These are phyloP conservation scores for Microcebus tavaratra DNA, from an alignment of 2,113 vertebrate genomes.

Conservation along the genomic window DNA sequence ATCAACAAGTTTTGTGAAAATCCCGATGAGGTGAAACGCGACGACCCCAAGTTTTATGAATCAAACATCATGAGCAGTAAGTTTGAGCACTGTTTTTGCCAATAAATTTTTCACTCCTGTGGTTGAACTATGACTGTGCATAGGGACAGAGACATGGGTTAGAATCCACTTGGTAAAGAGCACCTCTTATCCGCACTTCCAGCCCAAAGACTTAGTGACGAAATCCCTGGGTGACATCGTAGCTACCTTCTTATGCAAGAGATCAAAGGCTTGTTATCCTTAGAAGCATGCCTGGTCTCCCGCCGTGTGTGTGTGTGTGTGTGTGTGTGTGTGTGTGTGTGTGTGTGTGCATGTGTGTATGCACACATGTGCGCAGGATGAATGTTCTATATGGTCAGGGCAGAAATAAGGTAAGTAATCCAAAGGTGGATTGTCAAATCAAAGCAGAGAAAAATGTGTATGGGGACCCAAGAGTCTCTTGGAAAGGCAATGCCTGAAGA, in stretches of 20 bases:
- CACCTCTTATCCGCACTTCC: not conserved
- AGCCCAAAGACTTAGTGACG: not conserved
- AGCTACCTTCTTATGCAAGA: not conserved
- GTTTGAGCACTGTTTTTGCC: constrained; percentile 71
- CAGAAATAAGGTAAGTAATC: not conserved
- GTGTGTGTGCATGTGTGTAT: accelerated
- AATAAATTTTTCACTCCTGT: not conserved
- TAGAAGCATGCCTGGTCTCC: not conserved
- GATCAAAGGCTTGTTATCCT: not conserved
- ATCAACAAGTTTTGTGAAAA: constrained; percentile 88
- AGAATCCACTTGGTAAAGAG: not conserved
- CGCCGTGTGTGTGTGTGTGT: not conserved
- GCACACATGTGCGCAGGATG: not conserved
- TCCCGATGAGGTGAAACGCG: constrained; percentile 86
- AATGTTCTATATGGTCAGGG: not conserved
- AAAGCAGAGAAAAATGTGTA: not conserved
- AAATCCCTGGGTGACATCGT: not conserved
- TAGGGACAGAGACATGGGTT: not conserved
- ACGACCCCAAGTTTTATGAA: constrained; percentile 91
- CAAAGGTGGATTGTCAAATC: not conserved
- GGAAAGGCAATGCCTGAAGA: not conserved
- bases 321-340: too few species aligned
- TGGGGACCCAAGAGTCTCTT: not conserved
- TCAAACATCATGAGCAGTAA: constrained; percentile 97
- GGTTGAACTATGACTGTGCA: not conserved